These are phyloP conservation scores for Hassar affinis DNA, from an alignment of 2,113 vertebrate genomes.

Conservation along the genomic window DNA sequence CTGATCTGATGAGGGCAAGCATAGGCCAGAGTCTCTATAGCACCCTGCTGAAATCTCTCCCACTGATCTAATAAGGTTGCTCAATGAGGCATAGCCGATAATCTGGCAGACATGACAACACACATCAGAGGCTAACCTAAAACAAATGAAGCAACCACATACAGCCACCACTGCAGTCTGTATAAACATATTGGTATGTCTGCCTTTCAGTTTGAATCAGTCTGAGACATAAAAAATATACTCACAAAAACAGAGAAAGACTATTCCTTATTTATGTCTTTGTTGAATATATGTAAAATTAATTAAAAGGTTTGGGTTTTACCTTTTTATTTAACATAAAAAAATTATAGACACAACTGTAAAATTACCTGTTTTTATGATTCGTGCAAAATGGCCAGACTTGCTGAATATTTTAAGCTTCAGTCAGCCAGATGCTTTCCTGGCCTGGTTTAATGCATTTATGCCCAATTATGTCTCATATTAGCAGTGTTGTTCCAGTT, in stretches of 20 bases:
- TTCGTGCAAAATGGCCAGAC: neutral
- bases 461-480: conserved; percentile 60
- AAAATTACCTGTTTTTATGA: neutral
- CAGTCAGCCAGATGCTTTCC: conserved; percentile 44
- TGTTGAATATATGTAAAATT: neutral
- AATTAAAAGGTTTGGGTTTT: neutral
- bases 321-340: neutral
- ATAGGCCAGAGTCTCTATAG: conserved; percentile 66
- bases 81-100: conserved; percentile 69
- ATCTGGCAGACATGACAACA: conserved; percentile 60
- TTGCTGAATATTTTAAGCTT: conserved; percentile 21
- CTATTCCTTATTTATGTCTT: neutral
- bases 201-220: neutral
- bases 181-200: neutral
- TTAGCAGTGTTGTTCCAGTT: conserved; percentile 57
- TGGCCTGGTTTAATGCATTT: conserved; percentile 60
- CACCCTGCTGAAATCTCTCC: conserved; percentile 67
- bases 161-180: neutral
- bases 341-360: neutral
- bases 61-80: conserved; percentile 71
- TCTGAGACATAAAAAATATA: neutral
- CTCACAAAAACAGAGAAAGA: neutral
- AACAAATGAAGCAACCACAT: conserved; percentile 29
- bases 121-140: conserved; percentile 50
- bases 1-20: conserved; percentile 50